A percentile compares a stretch with the other conserved stretches of the same genome.
Evolutionary conservation across 2,797 vertebrate genomes (phyloP).

Genomic region (Amniataba percoides): DNA sequence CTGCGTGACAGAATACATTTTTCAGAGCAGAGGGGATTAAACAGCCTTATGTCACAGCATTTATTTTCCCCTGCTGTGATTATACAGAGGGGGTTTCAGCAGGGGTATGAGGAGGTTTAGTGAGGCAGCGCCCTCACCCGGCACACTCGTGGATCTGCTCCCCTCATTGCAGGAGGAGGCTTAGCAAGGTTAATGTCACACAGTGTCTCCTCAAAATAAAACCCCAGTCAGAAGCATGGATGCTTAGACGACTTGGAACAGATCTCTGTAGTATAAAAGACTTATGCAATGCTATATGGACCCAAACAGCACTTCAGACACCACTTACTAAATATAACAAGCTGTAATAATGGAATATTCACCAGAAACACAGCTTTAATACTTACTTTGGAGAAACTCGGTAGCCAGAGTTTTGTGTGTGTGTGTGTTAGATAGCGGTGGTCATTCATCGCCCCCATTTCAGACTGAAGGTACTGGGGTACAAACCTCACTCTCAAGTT

Average conservation of each 20-base stretch:
- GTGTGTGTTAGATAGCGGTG: slow-evolving; percentile 6
- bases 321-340: too few species aligned
- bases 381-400: not conserved
- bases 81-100: slow-evolving; percentile 39
- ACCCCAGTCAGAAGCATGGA: slow-evolving; percentile 24
- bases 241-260: slow-evolving; percentile 25
- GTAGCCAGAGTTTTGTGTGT: not conserved
- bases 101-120: not conserved
- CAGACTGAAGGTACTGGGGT: slow-evolving; percentile 7
- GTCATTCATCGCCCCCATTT: slow-evolving; percentile 13
- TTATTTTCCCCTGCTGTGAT: slow-evolving; percentile 73
- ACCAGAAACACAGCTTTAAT: not conserved
- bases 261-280: slow-evolving; percentile 11
- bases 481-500: slow-evolving; percentile 47
- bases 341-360: too few species aligned
- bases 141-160: slow-evolving; percentile 19
- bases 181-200: slow-evolving; percentile 53
- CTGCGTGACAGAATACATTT: slow-evolving; percentile 82
- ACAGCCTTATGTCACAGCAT: slow-evolving; percentile 81
- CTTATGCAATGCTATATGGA: slow-evolving; percentile 11
- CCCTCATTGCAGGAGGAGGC: not conserved
- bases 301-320: not conserved
- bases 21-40: slow-evolving; percentile 79
- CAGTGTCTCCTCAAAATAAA: slow-evolving; percentile 48
- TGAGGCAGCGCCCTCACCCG: slow-evolving; percentile 59